Percentiles rank a stretch among this genome's conserved stretches.
These are phyloP conservation scores for Lophius americanus DNA, from an alignment of 2,797 vertebrate species.

Conservation along the genomic window DNA sequence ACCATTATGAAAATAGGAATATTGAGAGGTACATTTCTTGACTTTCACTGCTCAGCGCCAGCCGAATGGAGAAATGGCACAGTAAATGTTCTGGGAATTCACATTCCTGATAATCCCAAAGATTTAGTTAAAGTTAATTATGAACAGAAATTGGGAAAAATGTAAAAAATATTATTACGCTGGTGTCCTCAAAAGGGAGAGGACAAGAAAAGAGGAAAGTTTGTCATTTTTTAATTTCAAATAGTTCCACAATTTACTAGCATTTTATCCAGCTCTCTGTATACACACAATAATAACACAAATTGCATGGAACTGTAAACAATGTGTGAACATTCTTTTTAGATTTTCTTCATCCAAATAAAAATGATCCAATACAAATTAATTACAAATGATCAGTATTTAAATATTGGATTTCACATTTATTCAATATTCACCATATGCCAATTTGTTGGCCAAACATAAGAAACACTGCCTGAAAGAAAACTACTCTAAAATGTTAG, in stretches of 20 bases:
- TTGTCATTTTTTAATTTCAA: constrained; percentile 56
- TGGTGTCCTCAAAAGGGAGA: too few species aligned
- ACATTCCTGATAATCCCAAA: too few species aligned
- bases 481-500: constrained; percentile 48
- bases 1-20: too few species aligned
- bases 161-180: too few species aligned
- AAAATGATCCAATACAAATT: constrained; percentile 30
- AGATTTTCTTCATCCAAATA: constrained; percentile 49
- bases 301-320: constrained; percentile 75
- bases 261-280: constrained; percentile 78
- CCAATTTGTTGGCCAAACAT: constrained; percentile 42
- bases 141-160: too few species aligned
- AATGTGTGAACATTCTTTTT: constrained; percentile 57
- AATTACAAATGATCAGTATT: background rate
- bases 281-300: constrained; percentile 83
- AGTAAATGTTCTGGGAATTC: too few species aligned
- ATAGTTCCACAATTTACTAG: constrained; percentile 85
- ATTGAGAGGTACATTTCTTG: too few species aligned
- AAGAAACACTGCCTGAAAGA: constrained; percentile 44
- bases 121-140: too few species aligned
- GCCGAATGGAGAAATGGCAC: too few species aligned
- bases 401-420: constrained; percentile 26
- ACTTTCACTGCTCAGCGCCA: too few species aligned
- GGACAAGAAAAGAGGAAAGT: constrained; percentile 7
- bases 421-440: constrained; percentile 22